A percentile compares a stretch with the other conserved stretches of the same genome.
Conservation (phyloP, 2,113 vertebrate genomes). For the Chrysemys picta region DNA sequence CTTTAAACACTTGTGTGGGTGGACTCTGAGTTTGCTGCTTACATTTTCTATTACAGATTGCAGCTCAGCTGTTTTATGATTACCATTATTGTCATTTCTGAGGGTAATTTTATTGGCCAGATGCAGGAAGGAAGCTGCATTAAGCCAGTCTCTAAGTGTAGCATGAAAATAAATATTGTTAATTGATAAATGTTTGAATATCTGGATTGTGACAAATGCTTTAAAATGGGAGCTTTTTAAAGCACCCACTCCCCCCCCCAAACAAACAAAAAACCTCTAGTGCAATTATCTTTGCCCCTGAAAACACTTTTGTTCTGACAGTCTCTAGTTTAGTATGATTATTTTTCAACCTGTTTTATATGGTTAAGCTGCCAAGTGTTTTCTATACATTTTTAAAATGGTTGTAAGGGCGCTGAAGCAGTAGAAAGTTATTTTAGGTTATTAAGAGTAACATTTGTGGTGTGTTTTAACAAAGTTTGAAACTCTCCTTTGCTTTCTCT, state of each 20-base stretch:
- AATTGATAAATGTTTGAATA: background rate
- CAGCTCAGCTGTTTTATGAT: background rate
- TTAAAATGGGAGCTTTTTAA: background rate
- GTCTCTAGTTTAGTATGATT: background rate
- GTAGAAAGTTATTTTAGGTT: background rate
- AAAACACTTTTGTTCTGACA: background rate
- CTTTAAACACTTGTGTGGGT: background rate
- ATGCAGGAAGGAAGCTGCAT: conserved; percentile 18
- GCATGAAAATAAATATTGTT: background rate
- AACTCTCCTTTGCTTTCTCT: background rate
- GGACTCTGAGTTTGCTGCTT: conserved; percentile 9
- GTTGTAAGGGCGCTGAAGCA: background rate
- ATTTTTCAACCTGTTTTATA: fast-evolving
- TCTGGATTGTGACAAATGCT: background rate
- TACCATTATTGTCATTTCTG: background rate
- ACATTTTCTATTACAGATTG: background rate
- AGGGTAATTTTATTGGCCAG: background rate
- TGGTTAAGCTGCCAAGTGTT: no score
- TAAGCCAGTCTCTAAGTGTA: background rate
- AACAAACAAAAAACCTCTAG: background rate
- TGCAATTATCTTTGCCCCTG: background rate
- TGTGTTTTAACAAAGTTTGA: background rate
- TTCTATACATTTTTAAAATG: background rate
- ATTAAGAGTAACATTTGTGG: background rate
- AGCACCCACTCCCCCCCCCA: background rate